Base-by-base conservation (phyloP, 1,140 invertebrate species). In the Magallana angulata region DNA sequence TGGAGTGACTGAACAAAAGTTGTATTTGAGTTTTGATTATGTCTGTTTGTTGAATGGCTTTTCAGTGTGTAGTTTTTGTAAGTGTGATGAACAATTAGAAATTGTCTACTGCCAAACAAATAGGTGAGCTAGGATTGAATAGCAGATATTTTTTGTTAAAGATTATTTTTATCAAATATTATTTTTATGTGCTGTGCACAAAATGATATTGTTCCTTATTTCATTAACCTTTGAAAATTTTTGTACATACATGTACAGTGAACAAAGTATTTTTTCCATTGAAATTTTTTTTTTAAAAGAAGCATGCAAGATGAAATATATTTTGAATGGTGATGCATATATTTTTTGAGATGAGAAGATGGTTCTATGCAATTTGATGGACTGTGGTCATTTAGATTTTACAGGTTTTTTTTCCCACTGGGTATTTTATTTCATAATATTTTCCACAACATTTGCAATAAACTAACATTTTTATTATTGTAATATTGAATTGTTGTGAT, bases 101-200 rank as follows among this genome's bases (percentile, higher is more conserved):
- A 71, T 11, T 71, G 36, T 71, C 36, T 71, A 71, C 68, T 71
- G 68, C 68, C 68, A 71, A 71, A 71, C 11, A 9, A 11, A 6
- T 48, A 8, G 7, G 68, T 71, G 24, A 30, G n/a, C 11, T 18
- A 71, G 4, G 7, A 71, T 3, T 71, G 68, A 71, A 71, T 18
- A 71, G 68, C 7, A 71, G 68, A 24, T 71, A 71, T 30, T 71
- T 71, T 71, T 71, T 68, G 68, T 71, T 71, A 24, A 71, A 71
- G 24, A 30, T 36, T 71, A 36, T 36, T 71, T 71, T 71, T 71
- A 71, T 71, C 24, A 71, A 62, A 71, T 71, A 71, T 71, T 71
- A 71, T 71, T 71, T 71, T 71, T 71, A 71, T 71, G 68, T 71
- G 68, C 68, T 71, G 68, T 71, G 68, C 68, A 71, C 68, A 71